Evolutionary conservation across 2,888 invertebrate genomes (phyloP).

Genomic region (Hyppa rectilinea): DNA sequence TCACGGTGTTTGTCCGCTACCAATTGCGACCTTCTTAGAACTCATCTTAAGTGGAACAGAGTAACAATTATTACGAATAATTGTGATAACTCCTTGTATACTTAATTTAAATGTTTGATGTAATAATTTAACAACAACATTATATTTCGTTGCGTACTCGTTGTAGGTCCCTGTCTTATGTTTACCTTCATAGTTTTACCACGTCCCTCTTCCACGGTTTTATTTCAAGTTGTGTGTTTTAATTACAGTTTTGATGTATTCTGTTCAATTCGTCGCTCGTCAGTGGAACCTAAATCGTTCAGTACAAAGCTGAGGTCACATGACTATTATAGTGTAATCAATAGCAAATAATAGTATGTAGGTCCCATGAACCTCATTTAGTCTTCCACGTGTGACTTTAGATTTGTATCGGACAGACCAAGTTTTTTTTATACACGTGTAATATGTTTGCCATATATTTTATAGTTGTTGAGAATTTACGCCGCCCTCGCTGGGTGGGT

Average conservation of each 20-base stretch:
- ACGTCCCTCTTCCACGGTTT: background rate
- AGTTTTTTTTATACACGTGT: constrained; percentile 41
- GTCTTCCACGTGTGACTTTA: constrained; percentile 45
- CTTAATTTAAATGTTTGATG: constrained; percentile 38
- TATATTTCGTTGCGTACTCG: constrained; percentile 24
- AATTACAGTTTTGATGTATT: constrained; percentile 39
- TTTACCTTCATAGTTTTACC: constrained; percentile 16
- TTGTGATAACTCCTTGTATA: constrained; percentile 28
- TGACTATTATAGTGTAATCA: constrained; percentile 17
- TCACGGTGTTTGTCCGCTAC: background rate
- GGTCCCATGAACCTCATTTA: constrained; percentile 11
- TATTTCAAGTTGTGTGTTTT: constrained; percentile 28
- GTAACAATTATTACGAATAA: constrained; percentile 39
- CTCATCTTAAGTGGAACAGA: constrained; percentile 1
- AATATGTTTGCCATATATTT: constrained; percentile 45
- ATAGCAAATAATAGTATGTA: constrained; percentile 48
- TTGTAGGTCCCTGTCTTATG: constrained; percentile 6
- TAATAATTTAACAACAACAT: constrained; percentile 26
- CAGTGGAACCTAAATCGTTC: constrained; percentile 40
- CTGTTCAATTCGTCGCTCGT: constrained; percentile 32
- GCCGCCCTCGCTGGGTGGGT: background rate
- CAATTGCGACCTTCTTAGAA: background rate
- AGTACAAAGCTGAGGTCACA: constrained; percentile 27
- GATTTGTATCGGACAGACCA: constrained; percentile 33
- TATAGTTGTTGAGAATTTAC: constrained; percentile 32